Evolutionary conservation across 2,888 invertebrate genomes (phyloP).

Genomic region (Nomada ruficornis): DNA sequence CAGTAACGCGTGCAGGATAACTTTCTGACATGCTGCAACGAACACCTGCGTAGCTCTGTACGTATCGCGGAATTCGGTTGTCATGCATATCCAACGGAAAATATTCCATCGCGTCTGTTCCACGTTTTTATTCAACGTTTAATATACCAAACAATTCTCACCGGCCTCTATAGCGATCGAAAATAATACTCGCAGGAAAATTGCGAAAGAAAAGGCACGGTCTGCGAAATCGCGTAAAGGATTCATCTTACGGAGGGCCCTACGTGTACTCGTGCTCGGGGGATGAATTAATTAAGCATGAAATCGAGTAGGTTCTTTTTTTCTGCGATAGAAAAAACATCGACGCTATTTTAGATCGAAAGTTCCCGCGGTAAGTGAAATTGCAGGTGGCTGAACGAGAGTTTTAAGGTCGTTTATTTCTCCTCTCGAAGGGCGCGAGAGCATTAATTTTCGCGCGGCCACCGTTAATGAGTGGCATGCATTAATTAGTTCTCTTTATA

Average conservation of each 20-base stretch:
- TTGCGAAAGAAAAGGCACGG: no score
- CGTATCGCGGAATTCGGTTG: background rate
- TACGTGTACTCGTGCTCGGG: background rate
- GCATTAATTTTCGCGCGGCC: constrained; percentile 45
- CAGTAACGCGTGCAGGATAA: background rate
- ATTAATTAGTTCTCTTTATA: constrained; percentile 52
- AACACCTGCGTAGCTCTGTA: background rate
- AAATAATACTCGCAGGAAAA: background rate
- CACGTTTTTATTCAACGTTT: background rate
- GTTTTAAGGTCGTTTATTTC: constrained; percentile 31
- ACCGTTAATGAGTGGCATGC: constrained; percentile 43
- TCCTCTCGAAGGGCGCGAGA: constrained; percentile 35
- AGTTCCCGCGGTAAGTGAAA: constrained; percentile 9
- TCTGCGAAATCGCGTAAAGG: no score
- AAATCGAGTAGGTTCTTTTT: constrained; percentile 26
- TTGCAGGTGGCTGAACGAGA: background rate
- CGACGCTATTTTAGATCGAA: constrained; percentile 31
- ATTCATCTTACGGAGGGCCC: background rate
- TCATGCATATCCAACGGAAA: background rate
- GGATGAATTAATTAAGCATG: constrained; percentile 23
- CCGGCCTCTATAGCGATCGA: no score
- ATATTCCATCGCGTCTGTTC: background rate
- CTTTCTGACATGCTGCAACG: constrained; percentile 7
- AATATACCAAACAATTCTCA: background rate
- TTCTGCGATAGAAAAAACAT: background rate